These are phyloP conservation scores for Oedothorax gibbosus DNA, from an alignment of 1,140 invertebrate genomes.

Conservation along the genomic window DNA sequence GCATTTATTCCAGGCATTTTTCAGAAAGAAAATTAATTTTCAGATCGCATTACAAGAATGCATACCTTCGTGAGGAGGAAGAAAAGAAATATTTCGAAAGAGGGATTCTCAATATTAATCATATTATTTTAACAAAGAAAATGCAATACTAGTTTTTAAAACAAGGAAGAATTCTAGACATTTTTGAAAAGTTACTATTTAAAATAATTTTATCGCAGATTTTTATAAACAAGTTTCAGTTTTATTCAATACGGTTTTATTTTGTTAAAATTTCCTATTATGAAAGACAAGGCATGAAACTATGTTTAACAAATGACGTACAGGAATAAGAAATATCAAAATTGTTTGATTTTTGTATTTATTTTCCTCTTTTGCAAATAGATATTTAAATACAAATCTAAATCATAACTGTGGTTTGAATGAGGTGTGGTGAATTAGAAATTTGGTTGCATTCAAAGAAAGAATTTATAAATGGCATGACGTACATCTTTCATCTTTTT, in stretches of 20 bases:
- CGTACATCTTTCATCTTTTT: too few species aligned
- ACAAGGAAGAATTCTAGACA: too few species aligned
- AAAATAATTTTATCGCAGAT: neutral
- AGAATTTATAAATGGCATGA: too few species aligned
- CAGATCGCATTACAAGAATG: neutral
- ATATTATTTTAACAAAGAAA: neutral
- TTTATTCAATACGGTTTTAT: neutral
- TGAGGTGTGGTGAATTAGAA: too few species aligned
- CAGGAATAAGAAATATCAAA: too few species aligned
- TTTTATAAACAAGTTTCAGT: neutral
- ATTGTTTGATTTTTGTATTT: too few species aligned
- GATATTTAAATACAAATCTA: too few species aligned
- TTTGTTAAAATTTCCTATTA: neutral
- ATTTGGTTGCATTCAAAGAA: too few species aligned
- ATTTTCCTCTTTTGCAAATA: too few species aligned
- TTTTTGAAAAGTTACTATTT: neutral
- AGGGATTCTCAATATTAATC: neutral
- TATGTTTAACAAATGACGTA: too few species aligned
- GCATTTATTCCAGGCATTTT: neutral
- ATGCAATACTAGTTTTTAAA: neutral
- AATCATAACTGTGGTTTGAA: too few species aligned
- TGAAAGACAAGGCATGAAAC: too few species aligned
- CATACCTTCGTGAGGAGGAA: neutral
- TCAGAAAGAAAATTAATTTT: neutral
- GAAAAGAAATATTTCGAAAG: neutral